Evolutionary conservation across 2,888 invertebrate species (phyloP), one percentile per base, ranked within the genome.

Genomic region (Acleris holmiana): DNA sequence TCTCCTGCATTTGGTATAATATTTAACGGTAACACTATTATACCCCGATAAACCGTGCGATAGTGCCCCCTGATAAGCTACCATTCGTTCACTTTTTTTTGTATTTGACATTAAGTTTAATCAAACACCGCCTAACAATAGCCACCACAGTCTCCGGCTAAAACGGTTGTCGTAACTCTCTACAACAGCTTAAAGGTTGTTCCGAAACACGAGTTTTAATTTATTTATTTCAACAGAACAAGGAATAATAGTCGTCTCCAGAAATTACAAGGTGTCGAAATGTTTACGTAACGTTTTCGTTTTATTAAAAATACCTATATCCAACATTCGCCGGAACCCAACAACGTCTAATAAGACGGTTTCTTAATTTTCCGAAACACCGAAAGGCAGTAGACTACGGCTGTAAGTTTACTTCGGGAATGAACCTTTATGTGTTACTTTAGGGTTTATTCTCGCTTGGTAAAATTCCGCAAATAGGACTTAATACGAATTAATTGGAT

Each of bases 301-400:
- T 57, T 57, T 58, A 48, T 21, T 50, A 60, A 23, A 55, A 55
- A 61, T 80, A n/a, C n/a, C n/a, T n/a, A 81, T 83, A 84, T 84
- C 76, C 80, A 84, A 82, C 76, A 76, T 73, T 72, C 70, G 74
- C 76, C 74, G 78, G 77, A 82, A 80, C 83, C 78, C 75, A 76
- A 78, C 79, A 82, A 83, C 76, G 80, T 80, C 76, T 79, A 73
- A 75, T 76, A 78, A 80, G 81, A 69, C 78, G 73, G 73, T 74
- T 78, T 82, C 75, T 76, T 75, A 75, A 75, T 80, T 78, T 81
- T 75, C 74, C 77, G 72, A 72, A 79, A 80, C 75, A 75, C 79
- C 68, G 70, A 66, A 69, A 66, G 69, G 62, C 61, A 61, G 57
- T 53, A 56, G 63, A 54, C 64, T 64, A 51, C 35, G 23, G 8